phyloP scores from a whole-genome alignment of 2,113 vertebrate species.

The Macroglossus sobrinus region DNA sequence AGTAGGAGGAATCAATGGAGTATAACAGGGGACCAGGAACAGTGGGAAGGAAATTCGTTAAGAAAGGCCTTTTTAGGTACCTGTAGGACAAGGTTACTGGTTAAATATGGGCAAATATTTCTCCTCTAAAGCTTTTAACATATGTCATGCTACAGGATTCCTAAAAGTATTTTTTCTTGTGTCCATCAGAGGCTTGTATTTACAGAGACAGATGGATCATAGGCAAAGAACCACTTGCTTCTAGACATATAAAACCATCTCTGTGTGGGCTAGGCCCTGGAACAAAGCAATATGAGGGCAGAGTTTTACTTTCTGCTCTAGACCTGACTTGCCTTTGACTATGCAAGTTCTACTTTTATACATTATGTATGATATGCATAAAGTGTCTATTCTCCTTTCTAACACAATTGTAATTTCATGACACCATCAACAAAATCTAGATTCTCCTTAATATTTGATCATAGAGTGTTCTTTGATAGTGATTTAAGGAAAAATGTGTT shows the following conservation, averaged over 20 bases:
- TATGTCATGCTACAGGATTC: conserved; percentile 31
- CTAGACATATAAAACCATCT: conserved; percentile 40
- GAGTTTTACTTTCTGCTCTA: conserved; percentile 35
- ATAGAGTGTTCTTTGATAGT: not conserved
- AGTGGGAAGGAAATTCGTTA: conserved; percentile 1
- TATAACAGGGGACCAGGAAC: not conserved
- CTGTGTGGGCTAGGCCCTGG: not conserved
- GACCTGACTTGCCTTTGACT: conserved; percentile 24
- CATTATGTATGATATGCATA: not conserved
- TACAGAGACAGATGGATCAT: conserved; percentile 54
- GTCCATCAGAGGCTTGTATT: conserved; percentile 29
- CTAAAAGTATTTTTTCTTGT: conserved; percentile 44
- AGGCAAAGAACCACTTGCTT: conserved; percentile 1
- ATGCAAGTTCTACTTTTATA: not conserved
- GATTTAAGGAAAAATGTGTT: not conserved
- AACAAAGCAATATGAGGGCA: not conserved
- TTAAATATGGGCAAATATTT: conserved; percentile 29
- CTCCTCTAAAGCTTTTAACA: not conserved
- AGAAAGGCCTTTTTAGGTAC: not conserved
- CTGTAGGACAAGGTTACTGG: not conserved
- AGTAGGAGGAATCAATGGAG: not conserved
- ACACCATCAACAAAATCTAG: not conserved
- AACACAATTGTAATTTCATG: not conserved
- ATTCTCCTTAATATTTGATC: not conserved
- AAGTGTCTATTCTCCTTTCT: not conserved